phyloP scores from a whole-genome alignment of 2,797 vertebrate genomes.

The Toxotes lorentzi region DNA sequence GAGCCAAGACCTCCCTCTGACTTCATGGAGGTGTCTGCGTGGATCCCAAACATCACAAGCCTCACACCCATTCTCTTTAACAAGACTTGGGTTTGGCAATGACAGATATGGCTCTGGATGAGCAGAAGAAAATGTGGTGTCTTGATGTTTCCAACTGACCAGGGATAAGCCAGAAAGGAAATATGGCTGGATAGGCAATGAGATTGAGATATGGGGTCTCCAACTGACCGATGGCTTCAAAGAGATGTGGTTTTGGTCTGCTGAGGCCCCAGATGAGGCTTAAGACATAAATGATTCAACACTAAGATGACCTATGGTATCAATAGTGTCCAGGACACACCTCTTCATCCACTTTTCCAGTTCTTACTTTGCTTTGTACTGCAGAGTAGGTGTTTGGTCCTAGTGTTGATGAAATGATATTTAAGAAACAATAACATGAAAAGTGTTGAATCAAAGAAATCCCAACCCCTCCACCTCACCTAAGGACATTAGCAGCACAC shows the following conservation, averaged over 20 bases:
- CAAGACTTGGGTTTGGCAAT: constrained; percentile 70
- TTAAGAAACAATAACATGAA: not conserved
- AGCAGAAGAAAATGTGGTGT: constrained; percentile 79
- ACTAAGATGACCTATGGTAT: constrained; percentile 76
- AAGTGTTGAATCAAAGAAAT: constrained; percentile 33
- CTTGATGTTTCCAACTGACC: constrained; percentile 82
- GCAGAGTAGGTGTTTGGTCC: not conserved
- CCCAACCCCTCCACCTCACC: constrained; percentile 6
- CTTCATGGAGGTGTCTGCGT: constrained; percentile 69
- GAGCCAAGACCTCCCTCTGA: constrained; percentile 71
- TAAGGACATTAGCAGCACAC: constrained; percentile 32
- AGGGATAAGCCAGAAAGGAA: constrained; percentile 81
- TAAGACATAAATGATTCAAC: constrained; percentile 73
- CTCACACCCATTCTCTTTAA: constrained; percentile 66
- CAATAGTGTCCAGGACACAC: constrained; percentile 47
- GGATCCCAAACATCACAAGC: constrained; percentile 81
- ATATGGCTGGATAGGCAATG: constrained; percentile 80
- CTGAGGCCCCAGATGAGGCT: constrained; percentile 74
- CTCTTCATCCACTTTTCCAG: constrained; percentile 26
- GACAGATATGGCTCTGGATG: constrained; percentile 79
- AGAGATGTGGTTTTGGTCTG: constrained; percentile 62
- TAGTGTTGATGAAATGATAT: not conserved
- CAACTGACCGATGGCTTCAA: constrained; percentile 78
- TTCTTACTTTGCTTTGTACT: constrained; percentile 7
- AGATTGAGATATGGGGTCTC: constrained; percentile 78